Evolutionary conservation across 1,140 invertebrate genomes (phyloP), one percentile per base, ranked within the genome.

Genomic region (Cyclina sinensis): DNA sequence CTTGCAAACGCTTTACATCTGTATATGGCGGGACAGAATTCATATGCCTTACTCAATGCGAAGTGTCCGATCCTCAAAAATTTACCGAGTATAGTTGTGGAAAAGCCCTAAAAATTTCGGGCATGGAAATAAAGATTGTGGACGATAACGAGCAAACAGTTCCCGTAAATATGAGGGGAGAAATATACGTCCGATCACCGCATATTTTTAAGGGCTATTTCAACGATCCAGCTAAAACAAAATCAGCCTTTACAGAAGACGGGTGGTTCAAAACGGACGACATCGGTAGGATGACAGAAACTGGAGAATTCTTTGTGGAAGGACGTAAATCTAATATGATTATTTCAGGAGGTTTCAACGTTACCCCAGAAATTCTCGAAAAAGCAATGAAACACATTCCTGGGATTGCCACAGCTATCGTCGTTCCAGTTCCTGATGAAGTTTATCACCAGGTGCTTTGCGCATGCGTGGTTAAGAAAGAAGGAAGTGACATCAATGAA

Each of bases 251-350:
- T 24, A 73, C 88, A 5, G 24, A 21, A 46, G 79, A 84, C n/a
- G 85, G 83, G 11, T 92, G 91, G 91, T 91, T 62, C 59, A 68
- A 79, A 32, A 91, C 88, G 0, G 91, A 88, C 9, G 91, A 92
- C 73, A 30, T 78, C 14, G 91, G 85, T 7, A 62, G 48, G 18
- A 59, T 88, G 16, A 89, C 57, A 1, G 83, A 88, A 1, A 48
- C 88, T 21, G 84, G 81, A 2, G 83, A 80, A 27, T 30, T 90
- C 30, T 51, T 89, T 39, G 84, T 89, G 51, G 24, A 62, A 4
- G 57, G 57, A 1, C 21, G 57, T 5, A 62, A 62, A 27, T 62
- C 57, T 3, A 62, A 62, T 27, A 62, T 62, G 24, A 62, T 62
- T 7, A 24, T 62, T 27, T 62, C 57, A n/a, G 57, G 57, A 9